Evolutionary conservation across 2,113 vertebrate species (phyloP), one percentile per base, ranked within the genome.

Genomic region (Microcebus griseorufus): DNA sequence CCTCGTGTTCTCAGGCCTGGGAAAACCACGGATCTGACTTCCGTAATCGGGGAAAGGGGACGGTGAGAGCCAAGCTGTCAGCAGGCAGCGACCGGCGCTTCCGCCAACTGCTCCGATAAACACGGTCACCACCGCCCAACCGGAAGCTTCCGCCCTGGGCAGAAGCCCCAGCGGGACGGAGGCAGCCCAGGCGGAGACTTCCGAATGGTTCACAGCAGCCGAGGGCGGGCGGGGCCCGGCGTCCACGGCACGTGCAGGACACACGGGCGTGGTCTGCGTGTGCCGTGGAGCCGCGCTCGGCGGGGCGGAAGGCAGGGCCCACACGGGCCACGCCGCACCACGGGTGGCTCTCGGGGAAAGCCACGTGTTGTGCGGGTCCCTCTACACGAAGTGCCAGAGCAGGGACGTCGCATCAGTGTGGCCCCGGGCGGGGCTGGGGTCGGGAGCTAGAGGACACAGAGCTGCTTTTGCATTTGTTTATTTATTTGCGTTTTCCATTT

Each of bases 281-380:
- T 45, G 45, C 8, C 45, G 45, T 9, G 45, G 1, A 1, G 45
- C 45, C 45, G 1, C 7, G 48, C 51, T 51, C 14, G 13, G 51
- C 51, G 51, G 51, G 51, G 51, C 11, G 51, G 51, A 51, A 51
- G 51, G 11, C 51, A 51, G 13, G 13, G 14, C 51, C 51, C 51
- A 51, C 51, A 51, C 51, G 51, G 14, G 51, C 51, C 12, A 45
- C 45, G 45, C 45, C 45, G 12, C 51, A 51, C 51, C 12, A 51
- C 51, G 12, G 51, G 51, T 51, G 13, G 51, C 12, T 14, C 3
- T 51, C 51, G 51, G 51, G 51, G 14, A 14, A 51, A 51, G 60
- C 34, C 13, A 2, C 14, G 0, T 4, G 0, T 8, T 0, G 1
- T 12, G 7, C 3, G 25, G 10, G 10, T 5, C 76, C 29, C 25